These are phyloP conservation scores for Anagrus nilaparvatae DNA, from an alignment of 1,140 invertebrate genomes.

Conservation along the genomic window DNA sequence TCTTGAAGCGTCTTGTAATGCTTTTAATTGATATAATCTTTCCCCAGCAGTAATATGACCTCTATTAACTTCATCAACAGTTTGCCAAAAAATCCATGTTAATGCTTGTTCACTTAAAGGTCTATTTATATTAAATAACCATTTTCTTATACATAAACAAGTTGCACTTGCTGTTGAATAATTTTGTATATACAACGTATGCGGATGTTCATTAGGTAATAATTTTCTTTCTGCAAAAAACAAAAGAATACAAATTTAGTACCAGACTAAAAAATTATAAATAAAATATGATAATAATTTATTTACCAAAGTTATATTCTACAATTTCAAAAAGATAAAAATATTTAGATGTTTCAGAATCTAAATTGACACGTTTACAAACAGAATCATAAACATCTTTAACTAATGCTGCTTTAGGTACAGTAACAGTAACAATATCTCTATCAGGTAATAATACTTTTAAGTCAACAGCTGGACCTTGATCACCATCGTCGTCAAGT, in stretches of 20 bases:
- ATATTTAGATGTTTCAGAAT: conserved; percentile 71
- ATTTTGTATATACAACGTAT: conserved; percentile 97
- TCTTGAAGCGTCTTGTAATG: conserved; percentile 80
- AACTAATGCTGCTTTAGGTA: conserved; percentile 83
- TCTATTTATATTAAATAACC: conserved; percentile 74
- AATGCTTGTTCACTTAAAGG: conserved; percentile 57
- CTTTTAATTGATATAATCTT: conserved; percentile 88
- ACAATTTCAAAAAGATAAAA: conserved; percentile 98
- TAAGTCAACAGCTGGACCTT: conserved; percentile 81
- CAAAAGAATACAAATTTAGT: background rate
- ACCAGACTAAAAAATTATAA: conserved; percentile 2
- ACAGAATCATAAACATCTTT: conserved; percentile 85
- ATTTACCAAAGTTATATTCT: conserved; percentile 86
- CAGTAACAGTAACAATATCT: conserved; percentile 81
- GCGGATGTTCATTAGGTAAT: conserved; percentile 86
- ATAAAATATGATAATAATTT: conserved; percentile 1
- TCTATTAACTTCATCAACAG: conserved; percentile 90
- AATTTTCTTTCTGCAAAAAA: conserved; percentile 77
- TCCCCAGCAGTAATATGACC: conserved; percentile 83
- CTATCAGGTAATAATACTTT: conserved; percentile 73
- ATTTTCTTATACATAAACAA: conserved; percentile 87
- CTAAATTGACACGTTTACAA: conserved; percentile 76
- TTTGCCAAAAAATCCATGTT: conserved; percentile 66
- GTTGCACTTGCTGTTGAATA: conserved; percentile 97
- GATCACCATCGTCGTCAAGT: conserved; percentile 66